These are phyloP conservation scores for Euspilapteryx auroguttella DNA, from an alignment of 2,888 invertebrate genomes.

Conservation along the genomic window DNA sequence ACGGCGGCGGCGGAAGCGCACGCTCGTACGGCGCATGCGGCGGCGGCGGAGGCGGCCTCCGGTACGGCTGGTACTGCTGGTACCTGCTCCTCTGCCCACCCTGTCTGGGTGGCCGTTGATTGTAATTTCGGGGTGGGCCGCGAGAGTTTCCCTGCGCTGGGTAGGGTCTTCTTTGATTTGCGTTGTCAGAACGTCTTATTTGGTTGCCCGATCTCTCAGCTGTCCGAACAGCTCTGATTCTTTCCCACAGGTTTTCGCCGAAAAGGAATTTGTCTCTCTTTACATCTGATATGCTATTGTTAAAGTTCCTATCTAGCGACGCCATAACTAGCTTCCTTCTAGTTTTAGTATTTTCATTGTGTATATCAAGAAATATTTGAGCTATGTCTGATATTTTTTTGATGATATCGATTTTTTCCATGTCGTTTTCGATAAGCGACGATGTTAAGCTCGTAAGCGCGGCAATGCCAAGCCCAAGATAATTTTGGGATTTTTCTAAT, in stretches of 20 bases:
- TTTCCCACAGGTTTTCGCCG: slow-evolving; percentile 3
- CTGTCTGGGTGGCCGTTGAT: not conserved
- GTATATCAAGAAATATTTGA: slow-evolving; percentile 1
- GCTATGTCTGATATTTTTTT: slow-evolving; percentile 1
- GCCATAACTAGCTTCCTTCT: slow-evolving; percentile 2
- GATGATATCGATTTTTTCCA: slow-evolving; percentile 3
- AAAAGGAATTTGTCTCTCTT: slow-evolving; percentile 3
- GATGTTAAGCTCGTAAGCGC: slow-evolving; percentile 3
- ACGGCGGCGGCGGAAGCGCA: no score
- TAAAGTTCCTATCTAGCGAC: slow-evolving; percentile 3
- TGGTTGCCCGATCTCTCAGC: slow-evolving; percentile 4
- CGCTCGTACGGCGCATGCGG: no score
- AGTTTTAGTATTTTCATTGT: slow-evolving; percentile 2
- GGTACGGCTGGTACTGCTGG: not conserved
- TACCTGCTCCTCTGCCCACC: not conserved
- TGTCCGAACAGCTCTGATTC: slow-evolving; percentile 2
- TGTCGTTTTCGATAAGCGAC: slow-evolving; percentile 3
- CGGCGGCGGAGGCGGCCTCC: not conserved
- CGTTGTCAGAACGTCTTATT: not conserved
- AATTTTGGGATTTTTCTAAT: slow-evolving; percentile 6
- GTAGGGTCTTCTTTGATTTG: not conserved
- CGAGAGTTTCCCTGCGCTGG: slow-evolving; percentile 4
- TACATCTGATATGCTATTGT: not conserved
- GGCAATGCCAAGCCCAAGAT: slow-evolving; percentile 5
- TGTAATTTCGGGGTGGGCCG: not conserved